phyloP scores from a whole-genome alignment of 2,888 invertebrate species.

The Holacanthella duospinosa region DNA sequence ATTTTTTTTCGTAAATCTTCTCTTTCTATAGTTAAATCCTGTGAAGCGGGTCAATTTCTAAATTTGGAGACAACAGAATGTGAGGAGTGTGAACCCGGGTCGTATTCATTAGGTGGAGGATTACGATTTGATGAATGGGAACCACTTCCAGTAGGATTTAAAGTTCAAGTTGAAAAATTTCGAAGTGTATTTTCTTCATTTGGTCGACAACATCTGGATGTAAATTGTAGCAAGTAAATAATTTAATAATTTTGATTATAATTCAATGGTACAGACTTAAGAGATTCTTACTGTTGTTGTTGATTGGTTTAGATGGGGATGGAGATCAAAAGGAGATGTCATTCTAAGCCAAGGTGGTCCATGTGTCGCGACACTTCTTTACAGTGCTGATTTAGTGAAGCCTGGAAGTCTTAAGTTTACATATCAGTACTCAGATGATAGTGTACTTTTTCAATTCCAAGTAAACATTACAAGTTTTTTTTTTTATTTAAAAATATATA shows the following conservation, averaged over 20 bases:
- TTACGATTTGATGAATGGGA: conserved; percentile 48
- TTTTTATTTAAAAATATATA: neutral
- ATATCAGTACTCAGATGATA: conserved; percentile 46
- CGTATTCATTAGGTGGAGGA: conserved; percentile 50
- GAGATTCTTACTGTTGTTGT: neutral
- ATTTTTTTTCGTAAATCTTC: conserved; percentile 6
- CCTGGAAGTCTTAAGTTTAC: conserved; percentile 46
- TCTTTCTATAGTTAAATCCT: conserved; percentile 42
- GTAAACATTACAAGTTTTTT: too few relatives aligned
- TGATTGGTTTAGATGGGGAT: conserved; percentile 41
- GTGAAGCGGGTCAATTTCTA: conserved; percentile 47
- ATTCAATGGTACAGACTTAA: neutral
- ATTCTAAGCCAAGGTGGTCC: conserved; percentile 45
- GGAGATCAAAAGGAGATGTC: conserved; percentile 44
- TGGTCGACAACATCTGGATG: conserved; percentile 38
- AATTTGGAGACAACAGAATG: conserved; percentile 47
- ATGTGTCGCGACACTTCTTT: conserved; percentile 47
- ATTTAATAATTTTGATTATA: neutral
- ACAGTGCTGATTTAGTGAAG: conserved; percentile 47
- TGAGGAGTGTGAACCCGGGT: conserved; percentile 46
- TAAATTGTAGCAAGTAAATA: conserved; percentile 42
- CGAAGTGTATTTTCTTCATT: conserved; percentile 39
- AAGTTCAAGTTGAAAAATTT: conserved; percentile 41
- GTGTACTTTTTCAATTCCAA: conserved; percentile 45
- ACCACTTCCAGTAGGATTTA: conserved; percentile 46